Percentiles rank a stretch among this genome's conserved stretches.
Conservation (phyloP, 1,140 invertebrate species). For the Eciton burchellii region DNA sequence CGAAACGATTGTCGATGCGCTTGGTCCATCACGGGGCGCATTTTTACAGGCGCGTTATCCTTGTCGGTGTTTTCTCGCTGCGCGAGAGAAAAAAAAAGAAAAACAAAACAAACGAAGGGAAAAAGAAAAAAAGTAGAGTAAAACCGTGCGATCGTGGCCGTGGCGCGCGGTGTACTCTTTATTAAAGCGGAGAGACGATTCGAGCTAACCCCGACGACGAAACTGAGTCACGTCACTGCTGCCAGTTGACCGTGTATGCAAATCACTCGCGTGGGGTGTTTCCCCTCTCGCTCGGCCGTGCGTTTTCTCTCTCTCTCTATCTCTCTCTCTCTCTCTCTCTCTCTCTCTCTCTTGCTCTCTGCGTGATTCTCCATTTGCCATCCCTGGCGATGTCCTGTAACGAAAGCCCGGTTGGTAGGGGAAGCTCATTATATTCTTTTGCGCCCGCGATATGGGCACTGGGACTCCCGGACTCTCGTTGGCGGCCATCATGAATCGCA, state of each 20-base stretch:
- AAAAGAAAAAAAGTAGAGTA: neutral
- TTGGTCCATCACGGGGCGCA: neutral
- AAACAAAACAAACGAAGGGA: neutral
- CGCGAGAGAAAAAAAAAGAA: too few species aligned
- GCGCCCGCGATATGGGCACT: constrained; percentile 70
- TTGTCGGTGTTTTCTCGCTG: neutral
- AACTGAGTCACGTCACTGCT: constrained; percentile 77
- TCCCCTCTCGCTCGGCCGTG: constrained; percentile 37
- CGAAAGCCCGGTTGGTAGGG: constrained; percentile 69
- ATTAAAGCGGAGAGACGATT: constrained; percentile 76
- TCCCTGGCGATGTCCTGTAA: constrained; percentile 45
- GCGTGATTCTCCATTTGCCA: constrained; percentile 52
- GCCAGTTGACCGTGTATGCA: constrained; percentile 81
- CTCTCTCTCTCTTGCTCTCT: constrained; percentile 1
- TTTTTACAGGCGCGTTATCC: constrained; percentile 1
- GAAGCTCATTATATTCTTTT: constrained; percentile 81
- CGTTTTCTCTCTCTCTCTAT: neutral
- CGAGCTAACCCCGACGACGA: constrained; percentile 76
- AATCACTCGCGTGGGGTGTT: constrained; percentile 81
- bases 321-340: constrained; percentile 1
- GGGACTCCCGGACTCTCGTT: constrained; percentile 52
- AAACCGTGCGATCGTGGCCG: neutral
- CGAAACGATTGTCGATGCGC: neutral
- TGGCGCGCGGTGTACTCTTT: constrained; percentile 56
- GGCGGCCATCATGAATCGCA: constrained; percentile 82